These are phyloP conservation scores for Lithobates sylvaticus DNA, from an alignment of 2,797 vertebrate genomes.

Conservation along the genomic window DNA sequence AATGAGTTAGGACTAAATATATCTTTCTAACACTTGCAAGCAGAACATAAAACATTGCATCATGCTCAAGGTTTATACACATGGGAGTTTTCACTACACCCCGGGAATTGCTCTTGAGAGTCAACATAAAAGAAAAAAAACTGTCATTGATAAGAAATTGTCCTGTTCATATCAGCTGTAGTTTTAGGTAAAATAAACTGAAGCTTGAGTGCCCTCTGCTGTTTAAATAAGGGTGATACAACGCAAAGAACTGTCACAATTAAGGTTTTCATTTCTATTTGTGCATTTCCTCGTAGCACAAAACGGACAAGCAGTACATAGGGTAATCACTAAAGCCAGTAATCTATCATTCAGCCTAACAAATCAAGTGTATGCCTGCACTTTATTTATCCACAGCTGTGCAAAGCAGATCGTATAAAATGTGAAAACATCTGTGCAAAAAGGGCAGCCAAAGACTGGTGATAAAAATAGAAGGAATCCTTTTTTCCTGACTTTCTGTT, in stretches of 20 bases:
- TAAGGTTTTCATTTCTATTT: background rate
- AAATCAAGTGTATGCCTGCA: background rate
- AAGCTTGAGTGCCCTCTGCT: conserved; percentile 38
- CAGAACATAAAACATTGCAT: background rate
- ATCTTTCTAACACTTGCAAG: background rate
- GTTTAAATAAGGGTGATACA: background rate
- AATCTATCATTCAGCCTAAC: too few species aligned
- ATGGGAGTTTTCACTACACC: background rate
- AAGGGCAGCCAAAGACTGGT: too few species aligned
- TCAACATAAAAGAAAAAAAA: background rate
- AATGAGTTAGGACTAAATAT: too few species aligned
- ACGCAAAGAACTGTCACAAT: background rate
- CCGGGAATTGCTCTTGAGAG: background rate
- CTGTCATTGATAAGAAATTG: background rate
- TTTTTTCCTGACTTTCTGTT: too few species aligned
- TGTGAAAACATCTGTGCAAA: too few species aligned
- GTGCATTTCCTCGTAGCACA: too few species aligned
- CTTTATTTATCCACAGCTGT: background rate
- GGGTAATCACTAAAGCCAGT: too few species aligned
- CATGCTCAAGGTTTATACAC: background rate
- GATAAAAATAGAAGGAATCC: too few species aligned
- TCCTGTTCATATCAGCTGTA: background rate
- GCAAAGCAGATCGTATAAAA: background rate
- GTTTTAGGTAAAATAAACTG: background rate
- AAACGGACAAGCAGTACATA: too few species aligned